These are phyloP conservation scores for Hypsopygia costalis DNA, from an alignment of 2,888 invertebrate genomes.

Conservation along the genomic window DNA sequence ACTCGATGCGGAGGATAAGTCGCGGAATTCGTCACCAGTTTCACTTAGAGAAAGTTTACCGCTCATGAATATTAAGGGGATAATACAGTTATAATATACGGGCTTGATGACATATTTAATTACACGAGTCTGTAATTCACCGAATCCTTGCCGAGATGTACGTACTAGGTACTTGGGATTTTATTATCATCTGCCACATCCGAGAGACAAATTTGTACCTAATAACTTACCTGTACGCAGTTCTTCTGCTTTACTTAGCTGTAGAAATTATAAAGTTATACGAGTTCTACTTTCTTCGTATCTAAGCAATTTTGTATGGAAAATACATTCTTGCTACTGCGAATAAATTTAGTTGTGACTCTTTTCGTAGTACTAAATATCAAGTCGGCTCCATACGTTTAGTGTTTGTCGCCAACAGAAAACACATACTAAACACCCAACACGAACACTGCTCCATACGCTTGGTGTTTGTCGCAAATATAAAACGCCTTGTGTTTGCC, in stretches of 20 bases:
- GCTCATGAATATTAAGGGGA: constrained; percentile 69
- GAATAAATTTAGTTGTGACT: no score
- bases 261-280: no score
- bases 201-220: constrained; percentile 11
- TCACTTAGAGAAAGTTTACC: constrained; percentile 53
- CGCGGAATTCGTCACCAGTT: constrained; percentile 58
- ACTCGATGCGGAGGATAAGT: constrained; percentile 52
- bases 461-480: no score
- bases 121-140: constrained; percentile 43
- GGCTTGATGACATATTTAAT: constrained; percentile 51
- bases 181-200: constrained; percentile 23
- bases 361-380: no score
- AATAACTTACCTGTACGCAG: constrained; percentile 12
- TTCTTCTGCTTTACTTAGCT: constrained; percentile 4
- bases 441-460: no score
- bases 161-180: constrained; percentile 23
- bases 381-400: no score
- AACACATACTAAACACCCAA: no score
- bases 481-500: no score
- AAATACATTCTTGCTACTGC: no score
- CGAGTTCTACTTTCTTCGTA: no score
- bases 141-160: constrained; percentile 29
- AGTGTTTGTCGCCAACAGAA: no score
- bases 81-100: constrained; percentile 71
- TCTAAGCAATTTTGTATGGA: no score